phyloP scores from a whole-genome alignment of 2,888 invertebrate species.

The Acanthosepion lycidas region DNA sequence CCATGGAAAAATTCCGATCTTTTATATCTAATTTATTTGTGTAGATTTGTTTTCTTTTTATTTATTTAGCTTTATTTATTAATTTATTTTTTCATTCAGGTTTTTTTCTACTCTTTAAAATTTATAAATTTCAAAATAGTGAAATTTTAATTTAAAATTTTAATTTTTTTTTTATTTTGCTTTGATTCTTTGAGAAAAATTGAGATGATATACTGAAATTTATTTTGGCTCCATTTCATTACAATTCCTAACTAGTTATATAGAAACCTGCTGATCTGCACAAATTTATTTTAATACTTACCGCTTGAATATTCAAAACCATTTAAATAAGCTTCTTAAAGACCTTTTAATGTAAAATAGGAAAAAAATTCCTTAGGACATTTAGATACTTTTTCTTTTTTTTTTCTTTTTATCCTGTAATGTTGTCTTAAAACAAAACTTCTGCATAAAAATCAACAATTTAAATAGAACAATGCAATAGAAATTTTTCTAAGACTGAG shows the following conservation, averaged over 20 bases:
- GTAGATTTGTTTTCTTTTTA: not conserved
- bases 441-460: not conserved
- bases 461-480: slow-evolving; percentile 8
- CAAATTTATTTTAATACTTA: not conserved
- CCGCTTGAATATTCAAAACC: too few species aligned
- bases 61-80: slow-evolving; percentile 8
- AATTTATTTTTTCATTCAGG: not conserved
- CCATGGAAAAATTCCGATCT: not conserved
- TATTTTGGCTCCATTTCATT: not conserved
- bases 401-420: not conserved
- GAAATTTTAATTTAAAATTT: not conserved
- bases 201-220: not conserved
- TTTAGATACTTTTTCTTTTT: not conserved
- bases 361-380: not conserved
- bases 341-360: too few species aligned
- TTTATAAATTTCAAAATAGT: not conserved
- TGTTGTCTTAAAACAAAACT: not conserved
- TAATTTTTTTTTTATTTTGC: not conserved
- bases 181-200: not conserved
- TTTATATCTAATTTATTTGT: not conserved
- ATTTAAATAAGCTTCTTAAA: too few species aligned
- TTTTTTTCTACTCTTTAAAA: not conserved
- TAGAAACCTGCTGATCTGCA: slow-evolving; percentile 16
- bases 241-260: not conserved
- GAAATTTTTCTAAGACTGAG: not conserved